These are phyloP conservation scores for Lochmaea capreae DNA, from an alignment of 2,888 invertebrate species.

Conservation along the genomic window DNA sequence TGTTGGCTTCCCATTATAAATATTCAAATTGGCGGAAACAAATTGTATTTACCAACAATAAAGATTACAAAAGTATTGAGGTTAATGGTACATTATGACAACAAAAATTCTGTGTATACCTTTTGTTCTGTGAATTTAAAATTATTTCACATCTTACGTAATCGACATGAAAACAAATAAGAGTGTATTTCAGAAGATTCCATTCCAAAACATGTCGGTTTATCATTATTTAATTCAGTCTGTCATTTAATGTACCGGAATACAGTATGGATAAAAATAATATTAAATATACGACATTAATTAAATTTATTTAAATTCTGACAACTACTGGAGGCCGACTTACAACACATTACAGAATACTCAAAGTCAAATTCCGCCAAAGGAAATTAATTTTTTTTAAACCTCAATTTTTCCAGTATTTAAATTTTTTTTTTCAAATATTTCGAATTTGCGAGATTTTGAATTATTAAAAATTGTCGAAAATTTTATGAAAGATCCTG, in stretches of 20 bases:
- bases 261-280: neutral
- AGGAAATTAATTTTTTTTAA: too few relatives aligned
- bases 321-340: too few relatives aligned
- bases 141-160: conserved; percentile 13
- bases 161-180: neutral
- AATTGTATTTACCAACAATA: conserved; percentile 21
- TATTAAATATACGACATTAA: neutral
- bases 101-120: conserved; percentile 16
- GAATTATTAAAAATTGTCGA: too few relatives aligned
- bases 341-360: too few relatives aligned
- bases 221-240: neutral
- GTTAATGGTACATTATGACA: conserved; percentile 22
- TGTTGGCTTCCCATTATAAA: conserved; percentile 4
- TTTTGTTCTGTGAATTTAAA: conserved; percentile 9
- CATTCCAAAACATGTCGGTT: neutral
- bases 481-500: too few relatives aligned
- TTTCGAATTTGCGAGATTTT: too few relatives aligned
- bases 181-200: neutral
- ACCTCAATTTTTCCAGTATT: too few relatives aligned
- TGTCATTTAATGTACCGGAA: too few relatives aligned
- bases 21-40: conserved; percentile 22
- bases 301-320: too few relatives aligned
- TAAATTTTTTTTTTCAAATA: too few relatives aligned
- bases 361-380: too few relatives aligned
- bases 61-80: conserved; percentile 26